Evolutionary conservation across 2,797 vertebrate species (phyloP).

Genomic region (Salmo trutta): DNA sequence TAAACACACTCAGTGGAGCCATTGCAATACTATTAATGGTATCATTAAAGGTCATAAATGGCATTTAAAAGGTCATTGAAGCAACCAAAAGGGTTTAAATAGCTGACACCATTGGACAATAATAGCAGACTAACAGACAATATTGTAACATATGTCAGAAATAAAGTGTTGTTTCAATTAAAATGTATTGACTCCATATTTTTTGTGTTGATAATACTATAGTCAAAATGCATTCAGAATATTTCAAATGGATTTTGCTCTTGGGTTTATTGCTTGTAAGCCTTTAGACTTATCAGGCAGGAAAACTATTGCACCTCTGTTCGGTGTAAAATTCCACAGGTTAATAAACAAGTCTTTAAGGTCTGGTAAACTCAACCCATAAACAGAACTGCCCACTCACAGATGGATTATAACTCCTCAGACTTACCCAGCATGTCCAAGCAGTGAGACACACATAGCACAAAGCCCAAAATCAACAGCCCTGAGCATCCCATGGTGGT

Average conservation of each 20-base stretch:
- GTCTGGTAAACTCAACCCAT: constrained; percentile 59
- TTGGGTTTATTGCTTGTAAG: constrained; percentile 41
- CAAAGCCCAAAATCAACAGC: constrained; percentile 66
- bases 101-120: constrained; percentile 46
- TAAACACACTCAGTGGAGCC: constrained; percentile 16
- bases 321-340: constrained; percentile 51
- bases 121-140: constrained; percentile 27
- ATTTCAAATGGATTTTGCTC: constrained; percentile 23
- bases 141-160: constrained; percentile 33
- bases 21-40: constrained; percentile 8
- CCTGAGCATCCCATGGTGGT: constrained; percentile 69
- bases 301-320: constrained; percentile 36
- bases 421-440: constrained; percentile 70
- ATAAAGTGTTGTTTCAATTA: constrained; percentile 20
- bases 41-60: constrained; percentile 38
- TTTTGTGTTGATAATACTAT: constrained; percentile 1
- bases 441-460: constrained; percentile 66
- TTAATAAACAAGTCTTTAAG: constrained; percentile 58
- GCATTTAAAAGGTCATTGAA: constrained; percentile 52
- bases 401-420: constrained; percentile 50
- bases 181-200: constrained; percentile 20
- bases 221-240: constrained; percentile 14
- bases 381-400: constrained; percentile 56
- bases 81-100: constrained; percentile 28
- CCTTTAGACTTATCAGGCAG: constrained; percentile 44